phyloP scores from a whole-genome alignment of 2,888 invertebrate species.

The Lordiphosa andalusiaca region DNA sequence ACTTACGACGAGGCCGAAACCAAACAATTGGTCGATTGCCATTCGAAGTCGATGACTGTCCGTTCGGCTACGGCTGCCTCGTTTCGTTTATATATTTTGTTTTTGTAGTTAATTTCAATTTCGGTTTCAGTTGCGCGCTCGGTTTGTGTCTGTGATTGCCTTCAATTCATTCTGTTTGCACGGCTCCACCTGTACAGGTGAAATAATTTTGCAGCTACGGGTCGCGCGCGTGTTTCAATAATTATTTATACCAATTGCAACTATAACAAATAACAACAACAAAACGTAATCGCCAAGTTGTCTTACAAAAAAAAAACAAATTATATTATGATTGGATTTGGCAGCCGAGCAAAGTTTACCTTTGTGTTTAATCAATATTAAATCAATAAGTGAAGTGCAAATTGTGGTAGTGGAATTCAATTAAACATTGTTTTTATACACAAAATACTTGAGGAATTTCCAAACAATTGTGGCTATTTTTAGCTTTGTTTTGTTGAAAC shows the following conservation, averaged over 20 bases:
- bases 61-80: constrained; percentile 4
- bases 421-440: constrained; percentile 17
- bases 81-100: constrained; percentile 12
- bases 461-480: constrained; percentile 50
- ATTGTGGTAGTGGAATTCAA: constrained; percentile 43
- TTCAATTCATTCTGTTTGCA: constrained; percentile 78
- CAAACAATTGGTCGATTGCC: constrained; percentile 8
- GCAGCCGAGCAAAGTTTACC: constrained; percentile 10
- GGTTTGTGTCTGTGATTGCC: constrained; percentile 47
- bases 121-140: constrained; percentile 36
- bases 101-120: constrained; percentile 48
- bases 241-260: constrained; percentile 16
- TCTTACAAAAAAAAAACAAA: not conserved
- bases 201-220: constrained; percentile 46
- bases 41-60: constrained; percentile 25
- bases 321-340: constrained; percentile 1
- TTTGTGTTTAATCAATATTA: constrained; percentile 35
- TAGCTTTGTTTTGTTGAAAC: constrained; percentile 38
- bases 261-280: constrained; percentile 7
- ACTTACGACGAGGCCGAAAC: no score
- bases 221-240: constrained; percentile 49
- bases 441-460: constrained; percentile 22
- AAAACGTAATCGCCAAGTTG: constrained; percentile 1
- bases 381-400: constrained; percentile 39
- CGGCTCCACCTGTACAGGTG: constrained; percentile 79